Evolutionary conservation across 2,113 vertebrate genomes (phyloP).

Genomic region (Pelusios castaneus): DNA sequence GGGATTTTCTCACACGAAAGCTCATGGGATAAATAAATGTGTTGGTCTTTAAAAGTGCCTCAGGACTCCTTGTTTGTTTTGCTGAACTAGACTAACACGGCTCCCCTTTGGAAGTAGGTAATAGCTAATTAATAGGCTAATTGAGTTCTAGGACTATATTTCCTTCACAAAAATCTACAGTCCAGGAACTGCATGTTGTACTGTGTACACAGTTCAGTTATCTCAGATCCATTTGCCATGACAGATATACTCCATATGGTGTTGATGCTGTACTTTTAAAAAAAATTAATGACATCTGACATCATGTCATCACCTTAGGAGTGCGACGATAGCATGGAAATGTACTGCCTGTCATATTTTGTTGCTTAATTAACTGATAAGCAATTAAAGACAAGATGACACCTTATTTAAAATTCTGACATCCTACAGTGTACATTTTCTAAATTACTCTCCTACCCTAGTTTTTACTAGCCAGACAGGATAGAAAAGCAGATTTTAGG

Average conservation of each 20-base stretch:
- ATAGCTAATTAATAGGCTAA: not conserved
- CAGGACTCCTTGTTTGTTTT: too few relatives aligned
- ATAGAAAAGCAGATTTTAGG: not conserved
- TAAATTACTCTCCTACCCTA: not conserved
- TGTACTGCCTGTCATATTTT: slow-evolving; percentile 49
- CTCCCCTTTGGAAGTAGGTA: too few relatives aligned
- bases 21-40: too few relatives aligned
- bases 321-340: not conserved
- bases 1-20: too few relatives aligned
- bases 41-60: too few relatives aligned
- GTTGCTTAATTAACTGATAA: slow-evolving; percentile 14
- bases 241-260: slow-evolving; percentile 58
- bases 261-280: slow-evolving; percentile 55
- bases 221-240: not conserved
- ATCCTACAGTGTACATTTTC: not conserved
- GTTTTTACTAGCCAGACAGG: not conserved
- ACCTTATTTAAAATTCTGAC: not conserved
- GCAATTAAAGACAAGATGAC: not conserved
- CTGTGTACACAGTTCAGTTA: not conserved
- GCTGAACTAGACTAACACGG: too few relatives aligned
- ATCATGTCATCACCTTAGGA: not conserved
- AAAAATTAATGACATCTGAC: slow-evolving; percentile 61
- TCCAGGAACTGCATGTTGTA: not conserved
- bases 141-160: not conserved
- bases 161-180: not conserved